Conservation (phyloP, 2,113 vertebrate species). For the Canis aureus region DNA sequence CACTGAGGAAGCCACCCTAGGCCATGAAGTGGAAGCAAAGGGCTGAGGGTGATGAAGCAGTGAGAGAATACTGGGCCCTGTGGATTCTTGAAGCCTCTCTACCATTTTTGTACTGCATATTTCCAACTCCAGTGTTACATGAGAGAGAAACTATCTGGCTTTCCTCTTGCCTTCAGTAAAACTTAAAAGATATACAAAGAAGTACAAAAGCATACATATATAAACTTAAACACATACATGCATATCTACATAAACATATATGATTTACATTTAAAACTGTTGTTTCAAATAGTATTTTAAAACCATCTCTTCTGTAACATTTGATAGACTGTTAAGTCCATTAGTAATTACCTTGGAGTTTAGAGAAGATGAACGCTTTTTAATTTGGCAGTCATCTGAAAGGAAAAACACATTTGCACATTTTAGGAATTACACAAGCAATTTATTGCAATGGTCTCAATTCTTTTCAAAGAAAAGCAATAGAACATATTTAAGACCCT, state of each 20-base stretch:
- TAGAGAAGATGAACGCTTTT: slow-evolving; percentile 89
- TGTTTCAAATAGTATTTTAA: slow-evolving; percentile 26
- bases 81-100: not conserved
- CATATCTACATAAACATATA: not conserved
- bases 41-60: too few relatives aligned
- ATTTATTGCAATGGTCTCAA: not conserved
- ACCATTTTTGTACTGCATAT: not conserved
- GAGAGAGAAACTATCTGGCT: not conserved
- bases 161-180: not conserved
- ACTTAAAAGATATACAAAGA: not conserved
- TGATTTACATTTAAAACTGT: not conserved
- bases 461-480: not conserved
- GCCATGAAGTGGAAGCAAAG: not conserved
- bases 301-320: not conserved
- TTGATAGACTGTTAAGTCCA: not conserved
- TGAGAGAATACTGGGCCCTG: fast-evolving
- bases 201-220: not conserved
- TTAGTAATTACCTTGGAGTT: slow-evolving; percentile 87
- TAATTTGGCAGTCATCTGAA: slow-evolving; percentile 92
- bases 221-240: not conserved
- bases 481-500: not conserved
- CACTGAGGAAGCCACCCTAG: not conserved
- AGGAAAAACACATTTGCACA: slow-evolving; percentile 69
- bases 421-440: not conserved
- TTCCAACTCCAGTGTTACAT: not conserved